phyloP scores from a whole-genome alignment of 1,140 invertebrate genomes.

The Philopotamus ludificatus region DNA sequence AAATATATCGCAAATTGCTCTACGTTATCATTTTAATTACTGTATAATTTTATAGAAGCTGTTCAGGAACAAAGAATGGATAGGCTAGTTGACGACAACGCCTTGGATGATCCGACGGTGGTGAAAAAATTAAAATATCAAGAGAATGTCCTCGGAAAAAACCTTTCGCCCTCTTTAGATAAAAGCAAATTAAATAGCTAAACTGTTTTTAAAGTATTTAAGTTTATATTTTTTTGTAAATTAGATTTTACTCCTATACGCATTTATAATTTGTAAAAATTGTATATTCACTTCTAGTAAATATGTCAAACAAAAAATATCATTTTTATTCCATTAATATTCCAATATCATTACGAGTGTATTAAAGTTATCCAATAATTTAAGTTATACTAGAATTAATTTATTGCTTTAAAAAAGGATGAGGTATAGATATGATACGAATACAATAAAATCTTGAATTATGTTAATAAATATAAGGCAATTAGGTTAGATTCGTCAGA shows the following conservation, averaged over 20 bases:
- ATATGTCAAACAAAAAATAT: too few species aligned
- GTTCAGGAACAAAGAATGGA: constrained; percentile 61
- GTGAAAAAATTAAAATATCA: constrained; percentile 60
- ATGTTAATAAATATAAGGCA: too few species aligned
- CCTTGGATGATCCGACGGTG: constrained; percentile 55
- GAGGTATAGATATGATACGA: too few species aligned
- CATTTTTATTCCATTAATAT: too few species aligned
- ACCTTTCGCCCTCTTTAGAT: constrained; percentile 61
- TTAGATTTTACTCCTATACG: not conserved
- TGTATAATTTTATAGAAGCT: constrained; percentile 54
- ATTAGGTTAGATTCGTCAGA: too few species aligned
- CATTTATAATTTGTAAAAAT: not conserved
- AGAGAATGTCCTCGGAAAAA: constrained; percentile 60
- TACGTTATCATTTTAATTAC: not conserved
- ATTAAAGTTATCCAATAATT: too few species aligned
- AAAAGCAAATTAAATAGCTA: too few species aligned
- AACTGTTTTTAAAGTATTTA: too few species aligned
- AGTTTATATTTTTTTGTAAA: not conserved
- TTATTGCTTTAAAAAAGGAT: too few species aligned
- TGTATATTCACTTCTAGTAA: not conserved
- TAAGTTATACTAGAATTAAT: too few species aligned
- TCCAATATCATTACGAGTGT: too few species aligned
- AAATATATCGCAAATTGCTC: constrained; percentile 9
- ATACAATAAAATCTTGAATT: too few species aligned
- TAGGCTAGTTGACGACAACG: constrained; percentile 55